Base-by-base conservation (phyloP, 2,797 vertebrate genomes). In the Pteronotus mesoamericanus region DNA sequence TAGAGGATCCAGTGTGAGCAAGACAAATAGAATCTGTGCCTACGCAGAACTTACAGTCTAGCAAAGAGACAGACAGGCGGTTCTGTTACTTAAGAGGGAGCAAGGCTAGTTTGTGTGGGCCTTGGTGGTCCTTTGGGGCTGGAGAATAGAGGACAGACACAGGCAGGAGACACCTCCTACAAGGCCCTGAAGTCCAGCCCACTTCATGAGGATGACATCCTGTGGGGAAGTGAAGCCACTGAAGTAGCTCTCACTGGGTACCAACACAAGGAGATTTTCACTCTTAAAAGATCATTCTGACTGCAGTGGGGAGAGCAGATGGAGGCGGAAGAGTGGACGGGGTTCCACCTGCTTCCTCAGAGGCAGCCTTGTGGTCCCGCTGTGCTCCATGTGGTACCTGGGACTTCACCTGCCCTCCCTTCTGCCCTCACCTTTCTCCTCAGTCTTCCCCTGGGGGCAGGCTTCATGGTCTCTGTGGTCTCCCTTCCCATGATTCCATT, bases 401-500 rank as follows among this genome's bases (percentile, higher is more conserved):
- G 89, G 51, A 64, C 42, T 46, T 79, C 7, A 3, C 69, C 19
- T 19, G 18, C 53, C 46, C 15, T 16, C n/a, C 5, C 37, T 66
- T 72, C 57, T 0, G 5, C 46, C 16, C 3, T 15, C 59, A 7
- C 24, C 69, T 14, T 37, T 53, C 39, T 15, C n/a, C 8, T 39
- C 44, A 15, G 0, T 16, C 18, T 78, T 2, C 39, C 32, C 34
- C n/a, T 0, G 0, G 64, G 64, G 71, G 57, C 4, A 6, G 78
- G 61, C 55, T 55, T 32, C 6, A 19, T 0, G 1, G 6, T 24
- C 44, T 26, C 53, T 32, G 0, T 0, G 8, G 55, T 71, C 44
- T 64, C 39, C 1, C 18, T 44, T 69, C 32, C 69, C 8, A 14
- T 15, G 44, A 5, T 15, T 48, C n/a, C 19, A n/a, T 72, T 34